Base-by-base conservation (phyloP, 2,888 invertebrate species). In the Drosophila anceps region DNA sequence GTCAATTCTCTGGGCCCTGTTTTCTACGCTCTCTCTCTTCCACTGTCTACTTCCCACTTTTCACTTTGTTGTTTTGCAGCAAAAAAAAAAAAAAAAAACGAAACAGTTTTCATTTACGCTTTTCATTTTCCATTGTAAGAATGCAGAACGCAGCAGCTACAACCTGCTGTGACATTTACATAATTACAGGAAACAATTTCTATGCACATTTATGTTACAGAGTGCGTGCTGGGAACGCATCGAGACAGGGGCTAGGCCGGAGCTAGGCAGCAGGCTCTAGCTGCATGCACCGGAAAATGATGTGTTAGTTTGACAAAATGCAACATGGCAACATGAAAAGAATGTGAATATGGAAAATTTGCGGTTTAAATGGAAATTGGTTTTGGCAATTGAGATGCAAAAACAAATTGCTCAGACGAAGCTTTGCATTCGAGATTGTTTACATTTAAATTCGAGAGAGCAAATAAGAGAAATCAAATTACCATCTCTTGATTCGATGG, bases 151-250 rank as follows among this genome's bases (percentile, higher is more conserved):
- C 20, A 33, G 37, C 33, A 37, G 35, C 33, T 24, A 24, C 53
- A 35, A 31, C 24, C 37, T 54, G 37, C 31, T 48, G 53, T 50
- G 46, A 77, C 71, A 88, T 85, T 89, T 85, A 55, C 82, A 89
- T 89, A 85, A 85, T 87, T 84, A 77, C 89, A 76, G 85, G 85
- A 85, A 85, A 84, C 90, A 87, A 84, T 89, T 88, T 81, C 46
- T 73, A 71, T 75, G 77, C 81, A 61, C 79, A 75, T 74, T 75
- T 76, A 62, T 62, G 73, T 43, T 65, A 29, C 51, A 62, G 69
- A 65, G 80, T 88, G 88, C 88, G 88, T 83, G 85, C 68, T 65
- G 50, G 4, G 37, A 67, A 69, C 44, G 54, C 62, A 61, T 53
- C 46, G 43, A 48, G 58, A 41, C 50, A 8, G 48, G 12, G 46